Evolutionary conservation across 2,888 invertebrate genomes (phyloP).

Genomic region (Mimachlamys varia): DNA sequence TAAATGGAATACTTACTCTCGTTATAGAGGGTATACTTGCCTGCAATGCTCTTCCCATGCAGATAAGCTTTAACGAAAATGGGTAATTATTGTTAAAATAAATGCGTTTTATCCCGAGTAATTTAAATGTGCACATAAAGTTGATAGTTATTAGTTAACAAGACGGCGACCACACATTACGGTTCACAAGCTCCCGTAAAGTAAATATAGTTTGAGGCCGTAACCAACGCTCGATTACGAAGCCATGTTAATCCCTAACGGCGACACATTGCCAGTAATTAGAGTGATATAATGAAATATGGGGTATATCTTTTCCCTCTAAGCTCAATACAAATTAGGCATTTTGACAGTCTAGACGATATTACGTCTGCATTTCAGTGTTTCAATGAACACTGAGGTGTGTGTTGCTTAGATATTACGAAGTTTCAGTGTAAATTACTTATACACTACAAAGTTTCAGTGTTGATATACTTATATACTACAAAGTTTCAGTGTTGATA

Average conservation of each 20-base stretch:
- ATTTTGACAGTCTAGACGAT: background rate
- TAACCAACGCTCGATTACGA: background rate
- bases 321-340: background rate
- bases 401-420: background rate
- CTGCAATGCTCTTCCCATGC: background rate
- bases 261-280: background rate
- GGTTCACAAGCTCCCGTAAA: constrained; percentile 15
- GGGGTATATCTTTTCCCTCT: background rate
- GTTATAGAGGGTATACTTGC: background rate
- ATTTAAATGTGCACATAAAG: constrained; percentile 34
- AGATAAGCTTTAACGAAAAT: constrained; percentile 36
- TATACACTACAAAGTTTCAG: too few relatives aligned
- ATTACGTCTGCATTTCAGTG: background rate
- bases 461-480: too few relatives aligned
- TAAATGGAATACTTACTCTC: background rate
- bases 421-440: too few relatives aligned
- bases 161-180: background rate
- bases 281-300: background rate
- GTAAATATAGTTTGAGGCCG: background rate
- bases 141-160: constrained; percentile 26
- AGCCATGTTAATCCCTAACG: background rate
- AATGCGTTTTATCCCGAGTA: constrained; percentile 31
- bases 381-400: background rate
- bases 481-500: too few relatives aligned
- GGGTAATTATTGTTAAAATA: constrained; percentile 32